phyloP scores from a whole-genome alignment of 2,797 vertebrate species.

The Protosalanx chinensis region DNA sequence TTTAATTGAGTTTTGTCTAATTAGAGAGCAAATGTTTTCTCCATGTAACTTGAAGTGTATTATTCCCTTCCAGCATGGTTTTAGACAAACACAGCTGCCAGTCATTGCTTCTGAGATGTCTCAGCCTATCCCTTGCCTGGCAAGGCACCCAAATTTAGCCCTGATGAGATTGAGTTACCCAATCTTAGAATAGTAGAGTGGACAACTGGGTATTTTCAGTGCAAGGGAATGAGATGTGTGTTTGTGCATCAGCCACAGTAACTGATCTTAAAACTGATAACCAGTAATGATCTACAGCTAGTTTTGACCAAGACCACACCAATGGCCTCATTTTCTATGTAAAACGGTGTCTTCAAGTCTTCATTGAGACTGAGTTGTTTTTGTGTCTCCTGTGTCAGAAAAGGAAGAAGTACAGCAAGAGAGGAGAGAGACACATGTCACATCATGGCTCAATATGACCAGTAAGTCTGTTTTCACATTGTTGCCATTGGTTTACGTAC shows the following conservation, averaged over 20 bases:
- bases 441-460: conserved; percentile 72
- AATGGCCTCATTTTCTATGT: neutral
- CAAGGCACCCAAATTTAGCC: conserved; percentile 53
- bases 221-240: neutral
- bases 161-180: conserved; percentile 62
- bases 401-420: neutral
- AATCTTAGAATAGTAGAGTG: conserved; percentile 55
- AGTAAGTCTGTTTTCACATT: conserved; percentile 61
- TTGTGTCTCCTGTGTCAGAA: conserved; percentile 1
- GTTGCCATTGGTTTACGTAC: conserved; percentile 1
- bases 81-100: neutral
- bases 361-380: neutral
- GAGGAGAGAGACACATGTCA: conserved; percentile 20
- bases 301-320: neutral
- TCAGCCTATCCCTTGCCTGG: conserved; percentile 18
- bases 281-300: neutral
- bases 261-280: neutral
- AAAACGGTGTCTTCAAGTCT: neutral
- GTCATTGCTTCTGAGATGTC: conserved; percentile 18
- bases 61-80: neutral
- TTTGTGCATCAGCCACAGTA: neutral
- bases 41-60: neutral
- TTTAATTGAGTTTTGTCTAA: neutral
- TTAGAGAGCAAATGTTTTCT: neutral
- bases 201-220: conserved; percentile 17